Evolutionary conservation across 2,113 vertebrate species (phyloP).

Genomic region (Periophthalmus modestus): DNA sequence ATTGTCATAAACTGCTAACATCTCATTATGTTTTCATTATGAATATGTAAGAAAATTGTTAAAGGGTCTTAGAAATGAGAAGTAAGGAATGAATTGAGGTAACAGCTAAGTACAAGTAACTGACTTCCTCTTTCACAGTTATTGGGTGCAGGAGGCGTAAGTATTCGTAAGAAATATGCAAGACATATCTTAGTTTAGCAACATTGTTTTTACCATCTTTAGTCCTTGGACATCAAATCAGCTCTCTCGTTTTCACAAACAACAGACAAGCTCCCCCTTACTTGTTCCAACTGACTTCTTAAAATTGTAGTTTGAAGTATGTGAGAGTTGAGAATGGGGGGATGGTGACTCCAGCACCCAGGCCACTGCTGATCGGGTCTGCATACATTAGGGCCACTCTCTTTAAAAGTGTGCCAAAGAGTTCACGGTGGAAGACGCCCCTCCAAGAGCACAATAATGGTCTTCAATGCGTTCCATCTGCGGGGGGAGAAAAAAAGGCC

Average conservation of each 20-base stretch:
- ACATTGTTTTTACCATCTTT: slow-evolving; percentile 44
- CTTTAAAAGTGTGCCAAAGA: slow-evolving; percentile 84
- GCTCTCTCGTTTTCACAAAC: slow-evolving; percentile 61
- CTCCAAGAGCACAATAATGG: slow-evolving; percentile 80
- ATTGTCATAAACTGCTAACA: not conserved
- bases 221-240: slow-evolving; percentile 51
- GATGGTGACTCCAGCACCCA: slow-evolving; percentile 64
- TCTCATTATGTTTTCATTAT: not conserved
- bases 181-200: slow-evolving; percentile 47
- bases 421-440: slow-evolving; percentile 77
- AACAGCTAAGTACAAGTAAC: not conserved
- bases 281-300: slow-evolving; percentile 70
- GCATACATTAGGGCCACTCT: slow-evolving; percentile 79
- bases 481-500: slow-evolving; percentile 54
- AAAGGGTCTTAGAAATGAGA: not conserved
- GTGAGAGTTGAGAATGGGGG: slow-evolving; percentile 44
- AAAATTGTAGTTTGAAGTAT: slow-evolving; percentile 51
- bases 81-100: not conserved
- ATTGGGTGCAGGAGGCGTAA: not conserved
- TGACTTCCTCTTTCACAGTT: not conserved
- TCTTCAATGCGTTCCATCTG: slow-evolving; percentile 81
- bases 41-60: not conserved
- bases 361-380: slow-evolving; percentile 75
- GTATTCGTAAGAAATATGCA: slow-evolving; percentile 41
- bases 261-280: slow-evolving; percentile 65